These are phyloP conservation scores for Patella caerulea DNA, from an alignment of 2,888 invertebrate genomes.

Conservation along the genomic window DNA sequence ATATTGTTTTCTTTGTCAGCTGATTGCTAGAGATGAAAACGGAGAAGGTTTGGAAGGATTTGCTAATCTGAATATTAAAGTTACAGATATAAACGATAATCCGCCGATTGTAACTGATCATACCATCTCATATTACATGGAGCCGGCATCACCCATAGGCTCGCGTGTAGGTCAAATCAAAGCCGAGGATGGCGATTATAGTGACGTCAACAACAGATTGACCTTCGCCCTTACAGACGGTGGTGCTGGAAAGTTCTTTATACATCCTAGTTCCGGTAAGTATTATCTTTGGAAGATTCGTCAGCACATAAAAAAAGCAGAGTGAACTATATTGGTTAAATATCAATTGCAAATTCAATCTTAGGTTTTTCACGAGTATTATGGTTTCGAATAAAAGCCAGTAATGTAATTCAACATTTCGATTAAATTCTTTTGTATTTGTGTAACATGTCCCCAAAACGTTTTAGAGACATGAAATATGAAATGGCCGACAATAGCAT, in stretches of 20 bases:
- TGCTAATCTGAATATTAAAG: constrained; percentile 28
- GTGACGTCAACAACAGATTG: constrained; percentile 33
- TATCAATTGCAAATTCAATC: too few relatives aligned
- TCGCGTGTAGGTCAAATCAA: constrained; percentile 22
- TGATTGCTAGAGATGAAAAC: constrained; percentile 28
- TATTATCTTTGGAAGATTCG: background rate
- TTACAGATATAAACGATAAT: constrained; percentile 35
- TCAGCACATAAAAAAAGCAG: too few relatives aligned
- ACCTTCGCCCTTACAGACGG: constrained; percentile 38
- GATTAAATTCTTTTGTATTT: too few relatives aligned
- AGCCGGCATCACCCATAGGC: constrained; percentile 21
- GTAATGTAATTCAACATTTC: too few relatives aligned
- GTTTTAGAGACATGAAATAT: too few relatives aligned
- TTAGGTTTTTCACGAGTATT: too few relatives aligned
- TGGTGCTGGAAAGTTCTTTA: constrained; percentile 32
- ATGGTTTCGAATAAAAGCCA: too few relatives aligned
- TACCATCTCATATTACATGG: constrained; percentile 25
- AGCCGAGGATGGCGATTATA: constrained; percentile 28
- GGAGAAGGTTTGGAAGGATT: constrained; percentile 25
- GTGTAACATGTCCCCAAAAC: too few relatives aligned
- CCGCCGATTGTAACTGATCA: constrained; percentile 22
- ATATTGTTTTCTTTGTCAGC: constrained; percentile 15
- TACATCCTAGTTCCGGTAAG: constrained; percentile 33
- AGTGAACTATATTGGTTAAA: too few relatives aligned
- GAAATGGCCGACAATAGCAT: too few relatives aligned